Conservation (phyloP, 2,888 invertebrate genomes). For the Eucera pruinosa region DNA sequence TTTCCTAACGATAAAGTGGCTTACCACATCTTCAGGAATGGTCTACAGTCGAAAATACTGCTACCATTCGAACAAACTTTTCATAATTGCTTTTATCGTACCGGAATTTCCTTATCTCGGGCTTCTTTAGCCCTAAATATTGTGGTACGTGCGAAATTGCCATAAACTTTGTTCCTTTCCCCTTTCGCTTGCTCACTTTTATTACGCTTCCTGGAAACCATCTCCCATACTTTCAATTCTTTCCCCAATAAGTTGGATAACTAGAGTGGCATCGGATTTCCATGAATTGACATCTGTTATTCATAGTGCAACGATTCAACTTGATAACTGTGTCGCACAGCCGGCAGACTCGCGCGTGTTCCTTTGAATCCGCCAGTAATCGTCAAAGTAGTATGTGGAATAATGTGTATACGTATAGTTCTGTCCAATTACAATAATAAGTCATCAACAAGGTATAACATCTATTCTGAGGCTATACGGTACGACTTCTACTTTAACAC, state of each 20-base stretch:
- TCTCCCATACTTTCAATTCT: constrained; percentile 24
- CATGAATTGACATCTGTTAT: constrained; percentile 57
- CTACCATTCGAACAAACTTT: constrained; percentile 40
- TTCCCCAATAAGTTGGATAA: constrained; percentile 25
- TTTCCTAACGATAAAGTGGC: constrained; percentile 33
- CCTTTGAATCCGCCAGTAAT: constrained; percentile 22
- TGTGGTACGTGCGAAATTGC: constrained; percentile 32
- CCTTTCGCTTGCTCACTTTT: constrained; percentile 43
- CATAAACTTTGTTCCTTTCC: constrained; percentile 24
- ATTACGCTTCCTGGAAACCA: constrained; percentile 50
- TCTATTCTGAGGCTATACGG: no score
- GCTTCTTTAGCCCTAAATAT: constrained; percentile 37
- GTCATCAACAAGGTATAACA: neutral
- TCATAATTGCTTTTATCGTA: constrained; percentile 61
- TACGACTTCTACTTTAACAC: no score
- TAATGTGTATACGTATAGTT: no score
- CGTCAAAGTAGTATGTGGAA: neutral
- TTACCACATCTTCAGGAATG: constrained; percentile 21
- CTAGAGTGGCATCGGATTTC: constrained; percentile 58
- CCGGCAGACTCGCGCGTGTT: constrained; percentile 18
- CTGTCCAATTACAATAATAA: neutral
- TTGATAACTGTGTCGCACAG: constrained; percentile 38
- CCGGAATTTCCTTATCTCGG: constrained; percentile 56
- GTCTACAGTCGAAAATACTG: constrained; percentile 19
- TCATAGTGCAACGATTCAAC: constrained; percentile 44